Evolutionary conservation across 2,113 vertebrate genomes (phyloP).

Genomic region (Sander lucioperca): DNA sequence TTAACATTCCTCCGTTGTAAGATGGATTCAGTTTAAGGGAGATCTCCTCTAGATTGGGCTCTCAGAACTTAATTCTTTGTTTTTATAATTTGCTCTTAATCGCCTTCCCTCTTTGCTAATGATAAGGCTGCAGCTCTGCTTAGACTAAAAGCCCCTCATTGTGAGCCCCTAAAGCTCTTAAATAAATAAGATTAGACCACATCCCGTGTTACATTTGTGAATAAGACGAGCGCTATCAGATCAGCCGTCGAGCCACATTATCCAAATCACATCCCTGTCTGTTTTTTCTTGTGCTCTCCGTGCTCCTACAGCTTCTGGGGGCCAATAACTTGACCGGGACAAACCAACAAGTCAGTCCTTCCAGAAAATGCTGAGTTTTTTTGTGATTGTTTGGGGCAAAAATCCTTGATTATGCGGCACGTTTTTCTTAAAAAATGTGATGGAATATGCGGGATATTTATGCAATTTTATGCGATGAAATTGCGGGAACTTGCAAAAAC

Average conservation of each 20-base stretch:
- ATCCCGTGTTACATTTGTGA: conserved; percentile 65
- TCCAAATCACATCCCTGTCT: conserved; percentile 7
- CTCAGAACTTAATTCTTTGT: conserved; percentile 67
- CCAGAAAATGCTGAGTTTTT: no score
- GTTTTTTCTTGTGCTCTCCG: neutral
- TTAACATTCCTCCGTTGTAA: conserved; percentile 5
- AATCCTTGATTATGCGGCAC: no score
- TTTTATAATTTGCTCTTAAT: conserved; percentile 75
- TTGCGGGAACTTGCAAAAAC: no score
- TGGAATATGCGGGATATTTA: no score
- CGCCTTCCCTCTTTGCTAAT: conserved; percentile 48
- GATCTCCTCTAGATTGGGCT: conserved; percentile 70
- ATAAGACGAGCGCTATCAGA: conserved; percentile 58
- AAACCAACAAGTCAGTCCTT: neutral
- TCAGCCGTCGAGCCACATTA: conserved; percentile 16
- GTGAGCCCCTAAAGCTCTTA: conserved; percentile 72
- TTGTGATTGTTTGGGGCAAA: no score
- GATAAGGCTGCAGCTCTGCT: conserved; percentile 64
- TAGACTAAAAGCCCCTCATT: conserved; percentile 59
- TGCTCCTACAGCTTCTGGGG: neutral
- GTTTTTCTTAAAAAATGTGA: no score
- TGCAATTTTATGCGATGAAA: no score
- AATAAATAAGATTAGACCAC: conserved; percentile 77
- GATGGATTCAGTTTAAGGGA: conserved; percentile 64
- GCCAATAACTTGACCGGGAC: neutral